Evolutionary conservation across 2,888 invertebrate species (phyloP), one percentile per base, ranked within the genome.

Genomic region (Strigamia maritima): DNA sequence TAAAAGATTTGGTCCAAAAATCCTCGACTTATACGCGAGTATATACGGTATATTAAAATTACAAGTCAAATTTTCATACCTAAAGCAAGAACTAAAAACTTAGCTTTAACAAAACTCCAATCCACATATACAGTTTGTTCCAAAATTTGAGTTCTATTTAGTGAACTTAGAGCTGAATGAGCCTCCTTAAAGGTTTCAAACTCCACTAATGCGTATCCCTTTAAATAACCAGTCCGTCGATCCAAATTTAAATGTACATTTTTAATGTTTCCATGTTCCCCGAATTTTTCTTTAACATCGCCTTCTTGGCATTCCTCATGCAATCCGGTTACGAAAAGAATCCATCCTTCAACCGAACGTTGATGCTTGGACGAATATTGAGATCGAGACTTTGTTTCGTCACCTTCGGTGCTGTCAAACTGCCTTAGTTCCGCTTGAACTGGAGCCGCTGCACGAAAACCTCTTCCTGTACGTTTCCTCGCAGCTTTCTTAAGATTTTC

Each of bases 231-330:
- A 0, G 99, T 99, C 81, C 99, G 90, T 81, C 99, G 89, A 85
- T 99, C 99, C 83, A 99, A 89, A 88, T 99, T 99, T 82, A 99
- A 89, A 85, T 98, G 97, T 60, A 99, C 91, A 86, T 99, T 99
- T 87, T 98, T 98, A 65, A 99, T 98, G 83, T 94, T 94, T 0
- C 99, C 99, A 87, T 91, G 98, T 85, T 99, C 99, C 7, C 95
- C 93, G 88, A 99, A 99, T 84, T 96, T 96, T 83, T 98, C 97
- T 86, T 94, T 94, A 81, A 99, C 93, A 86, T 99, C 98, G 84
- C 99, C 99, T 86, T 99, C 99, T 83, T 96, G 97, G 0, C 98
- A 98, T 86, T 99, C 99, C 86, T 99, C 99, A 85, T 99, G 97
- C 0, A 99, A 96, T 81, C 96, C 95, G 82, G 97, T 98, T 26